Evolutionary conservation across 2,113 vertebrate genomes (phyloP).

Genomic region (Noturus placidus): DNA sequence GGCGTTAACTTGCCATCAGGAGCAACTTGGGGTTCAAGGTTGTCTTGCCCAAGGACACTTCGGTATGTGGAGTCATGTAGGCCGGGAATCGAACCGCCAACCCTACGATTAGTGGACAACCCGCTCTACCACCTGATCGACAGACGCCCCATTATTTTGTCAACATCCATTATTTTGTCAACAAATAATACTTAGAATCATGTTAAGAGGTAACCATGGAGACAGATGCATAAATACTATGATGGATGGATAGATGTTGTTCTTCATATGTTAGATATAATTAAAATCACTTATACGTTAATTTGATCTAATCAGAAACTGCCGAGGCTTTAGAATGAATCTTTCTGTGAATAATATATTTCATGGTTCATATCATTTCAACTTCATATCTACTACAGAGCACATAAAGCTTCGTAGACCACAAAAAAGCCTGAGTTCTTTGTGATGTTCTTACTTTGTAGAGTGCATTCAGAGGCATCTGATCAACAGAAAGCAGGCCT

Average conservation of each 20-base stretch:
- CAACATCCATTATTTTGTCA: not conserved
- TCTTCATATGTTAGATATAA: not conserved
- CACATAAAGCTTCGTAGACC: too few species aligned
- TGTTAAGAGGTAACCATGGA: not conserved
- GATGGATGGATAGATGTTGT: not conserved
- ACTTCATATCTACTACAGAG: not conserved
- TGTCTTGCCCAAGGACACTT: too few species aligned
- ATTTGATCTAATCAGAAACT: not conserved
- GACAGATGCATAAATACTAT: not conserved
- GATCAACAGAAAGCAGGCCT: slow-evolving; percentile 74
- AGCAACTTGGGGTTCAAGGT: too few species aligned
- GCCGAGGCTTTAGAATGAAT: not conserved
- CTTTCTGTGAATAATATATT: not conserved
- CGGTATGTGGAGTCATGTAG: too few species aligned
- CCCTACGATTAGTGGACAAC: too few species aligned
- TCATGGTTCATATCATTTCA: not conserved
- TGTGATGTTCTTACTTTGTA: slow-evolving; percentile 78
- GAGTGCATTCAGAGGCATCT: slow-evolving; percentile 81
- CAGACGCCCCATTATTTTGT: too few species aligned
- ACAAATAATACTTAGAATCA: not conserved
- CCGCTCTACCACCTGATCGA: too few species aligned
- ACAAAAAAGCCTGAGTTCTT: not conserved
- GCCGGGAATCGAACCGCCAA: too few species aligned
- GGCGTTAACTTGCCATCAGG: too few species aligned
- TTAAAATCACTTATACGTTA: not conserved